phyloP scores from a whole-genome alignment of 2,113 vertebrate species.

The Lasiurus cinereus region DNA sequence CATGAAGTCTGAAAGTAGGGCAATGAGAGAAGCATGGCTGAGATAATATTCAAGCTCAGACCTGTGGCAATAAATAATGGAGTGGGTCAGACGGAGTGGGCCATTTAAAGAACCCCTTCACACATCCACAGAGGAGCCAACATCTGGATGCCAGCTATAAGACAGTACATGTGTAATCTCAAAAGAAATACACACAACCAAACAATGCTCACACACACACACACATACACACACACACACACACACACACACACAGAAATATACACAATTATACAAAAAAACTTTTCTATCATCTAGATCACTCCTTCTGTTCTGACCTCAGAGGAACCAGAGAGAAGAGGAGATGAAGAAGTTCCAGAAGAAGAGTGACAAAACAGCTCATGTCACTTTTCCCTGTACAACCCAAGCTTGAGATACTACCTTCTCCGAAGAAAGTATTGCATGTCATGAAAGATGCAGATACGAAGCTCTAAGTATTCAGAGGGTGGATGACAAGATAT shows the following conservation, averaged over 20 bases:
- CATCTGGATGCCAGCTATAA: background rate
- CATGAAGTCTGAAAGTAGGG: constrained; percentile 21
- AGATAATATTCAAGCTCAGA: constrained; percentile 43
- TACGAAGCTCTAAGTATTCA: background rate
- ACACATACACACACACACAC: background rate
- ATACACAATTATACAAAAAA: background rate
- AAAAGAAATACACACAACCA: background rate
- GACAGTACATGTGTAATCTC: background rate
- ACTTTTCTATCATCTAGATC: background rate
- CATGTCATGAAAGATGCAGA: background rate
- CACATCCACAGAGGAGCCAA: background rate
- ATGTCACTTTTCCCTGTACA: background rate
- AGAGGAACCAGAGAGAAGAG: background rate
- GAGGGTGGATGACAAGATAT: background rate
- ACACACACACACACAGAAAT: no score
- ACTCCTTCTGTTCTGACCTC: background rate
- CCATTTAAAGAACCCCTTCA: background rate
- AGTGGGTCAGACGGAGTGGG: background rate
- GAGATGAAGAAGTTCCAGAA: background rate
- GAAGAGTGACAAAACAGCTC: background rate
- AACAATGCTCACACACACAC: no score
- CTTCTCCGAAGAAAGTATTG: background rate
- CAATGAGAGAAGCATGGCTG: constrained; percentile 3
- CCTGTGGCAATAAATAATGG: constrained; percentile 24
- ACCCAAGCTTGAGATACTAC: background rate